Evolutionary conservation across 2,888 invertebrate genomes (phyloP).

Genomic region (Cartodere bifasciata): DNA sequence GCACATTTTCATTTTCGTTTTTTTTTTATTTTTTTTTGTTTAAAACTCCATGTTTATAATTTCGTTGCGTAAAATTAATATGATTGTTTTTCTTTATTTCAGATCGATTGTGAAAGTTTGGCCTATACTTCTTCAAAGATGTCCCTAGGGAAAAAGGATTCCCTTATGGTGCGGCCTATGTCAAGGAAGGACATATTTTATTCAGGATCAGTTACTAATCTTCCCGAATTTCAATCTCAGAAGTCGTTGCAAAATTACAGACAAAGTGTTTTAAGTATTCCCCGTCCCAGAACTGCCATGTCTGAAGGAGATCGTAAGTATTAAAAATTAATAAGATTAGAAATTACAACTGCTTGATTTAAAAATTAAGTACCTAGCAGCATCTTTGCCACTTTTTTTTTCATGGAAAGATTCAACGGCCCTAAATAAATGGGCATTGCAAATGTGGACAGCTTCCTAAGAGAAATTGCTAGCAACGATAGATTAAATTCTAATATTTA

Average conservation of each 20-base stretch:
- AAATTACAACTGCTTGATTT: too few species aligned
- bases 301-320: conserved; percentile 55
- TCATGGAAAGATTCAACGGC: too few species aligned
- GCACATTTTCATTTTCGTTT: conserved; percentile 1
- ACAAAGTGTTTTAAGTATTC: conserved; percentile 81
- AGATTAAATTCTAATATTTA: too few species aligned
- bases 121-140: conserved; percentile 55
- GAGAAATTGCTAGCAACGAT: too few species aligned
- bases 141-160: conserved; percentile 41
- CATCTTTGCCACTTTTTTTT: too few species aligned
- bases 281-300: conserved; percentile 30
- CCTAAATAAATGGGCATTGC: too few species aligned
- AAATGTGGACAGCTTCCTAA: too few species aligned
- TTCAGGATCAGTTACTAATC: conserved; percentile 85
- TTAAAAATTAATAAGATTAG: too few species aligned
- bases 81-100: conserved; percentile 15
- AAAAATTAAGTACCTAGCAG: too few species aligned
- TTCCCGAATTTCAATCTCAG: conserved; percentile 88
- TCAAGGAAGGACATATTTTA: conserved; percentile 96
- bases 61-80: too few species aligned
- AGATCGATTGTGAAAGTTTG: conserved; percentile 56
- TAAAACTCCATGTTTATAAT: too few species aligned
- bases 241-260: conserved; percentile 82
- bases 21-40: not conserved
- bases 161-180: conserved; percentile 73